A percentile compares a stretch with the other conserved stretches of the same genome.
These are phyloP conservation scores for Nerophis lumbriciformis DNA, from an alignment of 2,113 vertebrate species.

Conservation along the genomic window DNA sequence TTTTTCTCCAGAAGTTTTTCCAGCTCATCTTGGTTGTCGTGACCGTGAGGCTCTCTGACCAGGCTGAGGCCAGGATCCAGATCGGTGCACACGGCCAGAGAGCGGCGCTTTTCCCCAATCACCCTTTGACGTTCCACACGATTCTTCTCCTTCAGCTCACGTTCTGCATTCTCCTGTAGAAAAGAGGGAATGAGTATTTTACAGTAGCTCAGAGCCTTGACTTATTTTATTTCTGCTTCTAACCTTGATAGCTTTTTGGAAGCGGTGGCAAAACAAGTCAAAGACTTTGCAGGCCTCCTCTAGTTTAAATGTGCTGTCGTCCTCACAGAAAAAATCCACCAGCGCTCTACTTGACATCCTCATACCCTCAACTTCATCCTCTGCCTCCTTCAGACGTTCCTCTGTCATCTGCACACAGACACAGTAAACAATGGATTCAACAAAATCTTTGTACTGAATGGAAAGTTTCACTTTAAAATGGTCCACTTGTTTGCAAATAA, in stretches of 20 bases:
- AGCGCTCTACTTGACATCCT: constrained; percentile 69
- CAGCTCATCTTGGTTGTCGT: constrained; percentile 64
- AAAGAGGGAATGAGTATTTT: neutral
- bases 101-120: constrained; percentile 68
- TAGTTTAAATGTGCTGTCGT: constrained; percentile 70
- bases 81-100: constrained; percentile 64
- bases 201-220: no score
- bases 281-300: constrained; percentile 74
- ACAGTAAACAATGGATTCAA: neutral
- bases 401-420: constrained; percentile 58
- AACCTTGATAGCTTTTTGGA: constrained; percentile 73
- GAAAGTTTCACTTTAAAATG: no score
- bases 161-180: constrained; percentile 73
- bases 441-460: no score
- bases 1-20: constrained; percentile 73
- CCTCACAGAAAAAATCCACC: constrained; percentile 77
- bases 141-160: constrained; percentile 72
- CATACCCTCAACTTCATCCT: constrained; percentile 68
- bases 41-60: constrained; percentile 32
- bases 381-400: constrained; percentile 64
- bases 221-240: neutral
- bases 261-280: constrained; percentile 69
- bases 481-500: no score
- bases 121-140: constrained; percentile 67
- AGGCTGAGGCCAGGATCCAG: constrained; percentile 48